Evolutionary conservation across 2,888 invertebrate species (phyloP).

Genomic region (Ypsolopha sequella): DNA sequence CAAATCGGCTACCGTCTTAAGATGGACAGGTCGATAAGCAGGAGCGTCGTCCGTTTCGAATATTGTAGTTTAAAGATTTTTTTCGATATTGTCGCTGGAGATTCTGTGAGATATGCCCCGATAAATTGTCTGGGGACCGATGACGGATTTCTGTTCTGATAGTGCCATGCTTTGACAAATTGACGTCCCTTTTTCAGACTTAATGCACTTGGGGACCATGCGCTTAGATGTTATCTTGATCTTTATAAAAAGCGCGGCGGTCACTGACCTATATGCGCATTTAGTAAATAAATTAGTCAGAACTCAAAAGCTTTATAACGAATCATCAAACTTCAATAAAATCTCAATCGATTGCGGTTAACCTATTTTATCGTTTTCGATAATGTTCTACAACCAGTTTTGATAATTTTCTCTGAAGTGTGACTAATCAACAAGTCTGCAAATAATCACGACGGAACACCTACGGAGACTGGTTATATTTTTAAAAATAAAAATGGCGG

Average conservation of each 20-base stretch:
- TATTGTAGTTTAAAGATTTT: constrained; percentile 23
- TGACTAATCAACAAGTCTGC: constrained; percentile 16
- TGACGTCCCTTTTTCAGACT: constrained; percentile 49
- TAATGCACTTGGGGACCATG: constrained; percentile 39
- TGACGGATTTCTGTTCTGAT: constrained; percentile 59
- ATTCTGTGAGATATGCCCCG: constrained; percentile 50
- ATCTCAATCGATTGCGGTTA: background rate
- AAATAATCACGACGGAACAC: constrained; percentile 15
- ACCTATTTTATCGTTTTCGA: constrained; percentile 4
- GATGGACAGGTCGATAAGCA: constrained; percentile 57
- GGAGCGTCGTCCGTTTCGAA: constrained; percentile 21
- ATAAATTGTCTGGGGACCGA: constrained; percentile 49
- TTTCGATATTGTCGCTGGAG: constrained; percentile 17
- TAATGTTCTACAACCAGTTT: constrained; percentile 4
- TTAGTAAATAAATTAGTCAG: background rate
- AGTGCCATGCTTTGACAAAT: constrained; percentile 65
- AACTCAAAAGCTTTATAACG: background rate
- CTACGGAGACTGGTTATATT: constrained; percentile 12
- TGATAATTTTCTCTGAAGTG: constrained; percentile 18
- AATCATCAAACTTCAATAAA: constrained; percentile 1
- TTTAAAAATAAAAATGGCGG: constrained; percentile 4
- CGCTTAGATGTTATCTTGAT: constrained; percentile 26
- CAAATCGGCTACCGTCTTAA: constrained; percentile 60
- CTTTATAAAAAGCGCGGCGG: background rate
- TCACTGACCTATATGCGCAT: background rate